phyloP scores from a whole-genome alignment of 2,797 vertebrate genomes.

The Sebastes trivittatus region DNA sequence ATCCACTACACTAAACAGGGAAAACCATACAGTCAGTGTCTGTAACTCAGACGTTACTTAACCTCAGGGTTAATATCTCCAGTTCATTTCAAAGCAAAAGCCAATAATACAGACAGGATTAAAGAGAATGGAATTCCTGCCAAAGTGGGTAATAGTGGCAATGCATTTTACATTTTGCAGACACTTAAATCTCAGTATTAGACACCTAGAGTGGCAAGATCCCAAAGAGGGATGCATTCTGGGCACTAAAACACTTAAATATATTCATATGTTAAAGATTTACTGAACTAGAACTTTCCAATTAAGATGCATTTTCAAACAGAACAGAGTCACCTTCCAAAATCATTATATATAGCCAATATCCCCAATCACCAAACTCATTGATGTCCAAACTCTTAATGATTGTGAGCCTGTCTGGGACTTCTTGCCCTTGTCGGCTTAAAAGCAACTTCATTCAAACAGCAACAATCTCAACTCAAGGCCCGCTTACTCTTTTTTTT shows the following conservation, averaged over 20 bases:
- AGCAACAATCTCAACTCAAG: neutral
- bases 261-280: neutral
- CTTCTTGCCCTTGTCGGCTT: neutral
- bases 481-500: neutral
- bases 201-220: neutral
- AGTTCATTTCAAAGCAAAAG: neutral
- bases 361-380: neutral
- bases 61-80: neutral
- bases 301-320: neutral
- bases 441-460: neutral
- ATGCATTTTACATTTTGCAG: neutral
- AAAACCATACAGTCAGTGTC: conserved; percentile 4
- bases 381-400: neutral
- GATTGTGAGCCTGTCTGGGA: neutral
- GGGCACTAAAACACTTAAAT: neutral
- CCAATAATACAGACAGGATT: neutral
- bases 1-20: neutral
- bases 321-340: neutral
- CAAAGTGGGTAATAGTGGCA: neutral
- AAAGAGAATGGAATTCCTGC: neutral
- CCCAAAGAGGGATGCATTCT: neutral
- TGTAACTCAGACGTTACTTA: neutral
- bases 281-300: neutral
- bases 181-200: neutral
- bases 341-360: neutral